These are phyloP conservation scores for Microchirus variegatus DNA, from an alignment of 2,797 vertebrate genomes.

Conservation along the genomic window DNA sequence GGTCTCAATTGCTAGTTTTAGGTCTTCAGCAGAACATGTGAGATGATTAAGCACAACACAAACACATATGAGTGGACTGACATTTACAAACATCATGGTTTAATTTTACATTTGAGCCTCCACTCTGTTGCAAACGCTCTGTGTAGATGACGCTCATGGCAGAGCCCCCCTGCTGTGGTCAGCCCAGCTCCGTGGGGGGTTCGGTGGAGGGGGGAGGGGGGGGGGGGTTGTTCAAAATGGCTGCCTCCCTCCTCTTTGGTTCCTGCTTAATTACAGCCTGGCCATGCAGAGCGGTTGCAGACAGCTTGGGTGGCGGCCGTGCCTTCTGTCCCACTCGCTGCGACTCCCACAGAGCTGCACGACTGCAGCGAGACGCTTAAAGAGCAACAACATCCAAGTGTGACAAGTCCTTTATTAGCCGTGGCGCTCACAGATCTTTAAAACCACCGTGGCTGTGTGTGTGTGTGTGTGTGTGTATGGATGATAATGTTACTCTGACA, in stretches of 20 bases:
- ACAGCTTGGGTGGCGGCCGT: constrained; percentile 75
- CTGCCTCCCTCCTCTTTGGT: constrained; percentile 69
- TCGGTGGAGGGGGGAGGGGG: not conserved
- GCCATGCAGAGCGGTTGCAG: constrained; percentile 54
- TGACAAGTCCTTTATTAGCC: constrained; percentile 20
- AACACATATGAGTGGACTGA: too few relatives aligned
- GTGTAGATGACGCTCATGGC: constrained; percentile 19
- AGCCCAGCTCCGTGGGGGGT: constrained; percentile 27
- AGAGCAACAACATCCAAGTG: constrained; percentile 16
- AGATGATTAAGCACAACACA: too few relatives aligned
- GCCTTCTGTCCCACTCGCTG: constrained; percentile 52
- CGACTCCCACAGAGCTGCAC: constrained; percentile 44
- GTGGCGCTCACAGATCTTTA: not conserved
- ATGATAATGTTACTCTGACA: not conserved
- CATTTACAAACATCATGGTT: too few relatives aligned
- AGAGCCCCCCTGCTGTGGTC: constrained; percentile 45
- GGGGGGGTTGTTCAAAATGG: constrained; percentile 50
- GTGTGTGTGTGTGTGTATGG: not conserved
- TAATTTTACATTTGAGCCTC: constrained; percentile 6
- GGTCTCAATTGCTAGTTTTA: too few relatives aligned
- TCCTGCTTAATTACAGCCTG: constrained; percentile 80
- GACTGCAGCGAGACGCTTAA: constrained; percentile 7
- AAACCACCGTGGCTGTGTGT: not conserved
- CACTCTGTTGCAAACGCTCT: constrained; percentile 16
- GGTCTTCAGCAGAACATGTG: too few relatives aligned